Conservation (phyloP, 2,888 invertebrate genomes). For the Eupithecia centaureata region DNA sequence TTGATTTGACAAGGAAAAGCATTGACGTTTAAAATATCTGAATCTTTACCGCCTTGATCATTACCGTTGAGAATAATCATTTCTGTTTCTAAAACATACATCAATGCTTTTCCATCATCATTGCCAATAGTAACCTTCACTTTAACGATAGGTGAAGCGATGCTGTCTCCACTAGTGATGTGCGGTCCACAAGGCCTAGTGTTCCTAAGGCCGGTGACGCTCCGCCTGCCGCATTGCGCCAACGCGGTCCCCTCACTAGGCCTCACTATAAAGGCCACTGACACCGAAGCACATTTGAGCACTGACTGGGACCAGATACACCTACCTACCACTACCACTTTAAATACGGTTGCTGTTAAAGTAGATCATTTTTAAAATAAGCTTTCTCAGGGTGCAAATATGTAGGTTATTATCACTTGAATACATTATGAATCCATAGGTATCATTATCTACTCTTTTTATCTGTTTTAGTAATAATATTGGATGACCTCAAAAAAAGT, state of each 20-base stretch:
- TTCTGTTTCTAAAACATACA: constrained; percentile 14
- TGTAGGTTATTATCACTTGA: neutral
- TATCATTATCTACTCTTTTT: neutral
- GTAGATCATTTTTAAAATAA: constrained; percentile 91
- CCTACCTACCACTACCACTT: constrained; percentile 91
- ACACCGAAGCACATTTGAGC: constrained; percentile 92
- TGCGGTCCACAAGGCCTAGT: constrained; percentile 97
- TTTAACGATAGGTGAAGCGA: constrained; percentile 90
- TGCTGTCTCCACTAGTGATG: constrained; percentile 97
- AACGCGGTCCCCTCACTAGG: constrained; percentile 90
- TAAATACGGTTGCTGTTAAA: constrained; percentile 94
- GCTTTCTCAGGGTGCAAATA: neutral
- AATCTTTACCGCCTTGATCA: neutral
- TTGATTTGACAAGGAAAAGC: constrained; percentile 31
- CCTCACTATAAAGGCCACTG: constrained; percentile 90
- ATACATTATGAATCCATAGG: neutral
- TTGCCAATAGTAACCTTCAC: constrained; percentile 30
- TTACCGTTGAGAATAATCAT: neutral
- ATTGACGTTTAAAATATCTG: constrained; percentile 27
- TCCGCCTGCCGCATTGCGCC: constrained; percentile 94
- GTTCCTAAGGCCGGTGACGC: constrained; percentile 94
- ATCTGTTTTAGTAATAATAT: neutral
- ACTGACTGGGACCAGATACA: constrained; percentile 94
- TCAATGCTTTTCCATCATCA: constrained; percentile 35
- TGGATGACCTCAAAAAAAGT: neutral